Percentiles rank a stretch among this genome's conserved stretches.
Conservation (phyloP, 2,113 vertebrate genomes). For the Charina bottae region DNA sequence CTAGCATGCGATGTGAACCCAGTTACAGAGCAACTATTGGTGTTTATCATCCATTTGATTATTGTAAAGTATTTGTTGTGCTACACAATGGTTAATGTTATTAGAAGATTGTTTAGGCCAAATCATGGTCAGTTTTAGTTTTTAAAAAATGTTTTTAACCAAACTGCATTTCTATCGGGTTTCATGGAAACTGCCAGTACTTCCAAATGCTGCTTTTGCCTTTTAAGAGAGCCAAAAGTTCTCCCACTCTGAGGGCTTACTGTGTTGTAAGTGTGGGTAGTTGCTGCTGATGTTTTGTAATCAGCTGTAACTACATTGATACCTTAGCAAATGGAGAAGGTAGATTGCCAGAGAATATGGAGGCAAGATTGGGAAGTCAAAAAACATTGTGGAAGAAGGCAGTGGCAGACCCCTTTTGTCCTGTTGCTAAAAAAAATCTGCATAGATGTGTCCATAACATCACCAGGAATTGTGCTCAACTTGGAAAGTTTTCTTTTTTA, state of each 20-base stretch:
- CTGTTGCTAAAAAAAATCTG: no score
- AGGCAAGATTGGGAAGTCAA: not conserved
- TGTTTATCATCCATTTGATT: not conserved
- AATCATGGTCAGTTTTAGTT: not conserved
- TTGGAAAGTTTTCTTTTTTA: not conserved
- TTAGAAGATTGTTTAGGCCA: not conserved
- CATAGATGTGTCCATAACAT: not conserved
- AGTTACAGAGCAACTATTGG: not conserved
- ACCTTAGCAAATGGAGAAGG: not conserved
- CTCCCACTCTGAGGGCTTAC: not conserved
- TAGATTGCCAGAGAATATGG: not conserved
- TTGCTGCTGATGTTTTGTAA: not conserved
- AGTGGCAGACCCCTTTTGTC: no score
- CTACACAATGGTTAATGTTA: not conserved
- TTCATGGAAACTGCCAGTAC: not conserved
- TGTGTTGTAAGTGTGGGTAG: not conserved
- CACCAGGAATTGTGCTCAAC: not conserved
- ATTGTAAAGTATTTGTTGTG: not conserved
- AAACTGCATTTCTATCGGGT: not conserved
- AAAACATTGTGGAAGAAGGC: not conserved
- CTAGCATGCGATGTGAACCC: not conserved
- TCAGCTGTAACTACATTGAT: not conserved
- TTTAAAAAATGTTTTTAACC: not conserved
- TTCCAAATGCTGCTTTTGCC: not conserved
- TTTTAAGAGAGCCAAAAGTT: not conserved